Percentiles rank a stretch among this genome's conserved stretches.
Evolutionary conservation across 35 echinoderm and acorn worm species (phyloP).

Genomic region (Hemicentrotus pulcherrimus): DNA sequence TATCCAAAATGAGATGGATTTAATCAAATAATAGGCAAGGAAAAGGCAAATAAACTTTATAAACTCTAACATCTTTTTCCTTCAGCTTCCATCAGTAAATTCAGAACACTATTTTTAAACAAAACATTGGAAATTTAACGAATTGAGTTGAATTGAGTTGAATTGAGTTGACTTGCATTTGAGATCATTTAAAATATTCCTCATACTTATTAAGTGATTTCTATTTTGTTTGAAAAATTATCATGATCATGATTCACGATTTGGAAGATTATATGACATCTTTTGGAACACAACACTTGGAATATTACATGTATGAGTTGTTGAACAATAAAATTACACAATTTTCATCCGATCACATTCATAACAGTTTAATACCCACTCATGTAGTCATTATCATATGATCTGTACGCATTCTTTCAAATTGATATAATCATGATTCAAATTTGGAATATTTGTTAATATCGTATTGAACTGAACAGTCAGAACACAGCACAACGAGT

Average conservation of each 20-base stretch:
- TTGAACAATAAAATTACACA: too few species aligned
- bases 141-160: background rate
- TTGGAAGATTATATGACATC: too few species aligned
- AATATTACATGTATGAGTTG: background rate
- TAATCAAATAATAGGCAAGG: background rate
- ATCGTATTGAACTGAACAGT: background rate
- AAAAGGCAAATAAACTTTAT: background rate
- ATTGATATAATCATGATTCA: too few species aligned
- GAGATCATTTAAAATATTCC: background rate
- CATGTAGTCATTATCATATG: too few species aligned
- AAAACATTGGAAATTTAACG: background rate
- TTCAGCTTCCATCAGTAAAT: background rate
- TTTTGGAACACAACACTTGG: background rate
- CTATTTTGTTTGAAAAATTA: background rate
- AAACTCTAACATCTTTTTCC: background rate
- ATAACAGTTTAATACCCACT: too few species aligned
- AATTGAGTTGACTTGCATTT: background rate
- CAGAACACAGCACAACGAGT: background rate
- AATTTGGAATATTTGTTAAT: background rate
- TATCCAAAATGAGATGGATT: background rate
- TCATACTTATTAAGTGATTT: background rate
- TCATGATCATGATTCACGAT: background rate
- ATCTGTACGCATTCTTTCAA: too few species aligned
- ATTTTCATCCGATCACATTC: too few species aligned
- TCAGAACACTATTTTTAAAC: background rate